phyloP scores from a whole-genome alignment of 2,888 invertebrate genomes.

The Galeopsomyia nigrocyanea region DNA sequence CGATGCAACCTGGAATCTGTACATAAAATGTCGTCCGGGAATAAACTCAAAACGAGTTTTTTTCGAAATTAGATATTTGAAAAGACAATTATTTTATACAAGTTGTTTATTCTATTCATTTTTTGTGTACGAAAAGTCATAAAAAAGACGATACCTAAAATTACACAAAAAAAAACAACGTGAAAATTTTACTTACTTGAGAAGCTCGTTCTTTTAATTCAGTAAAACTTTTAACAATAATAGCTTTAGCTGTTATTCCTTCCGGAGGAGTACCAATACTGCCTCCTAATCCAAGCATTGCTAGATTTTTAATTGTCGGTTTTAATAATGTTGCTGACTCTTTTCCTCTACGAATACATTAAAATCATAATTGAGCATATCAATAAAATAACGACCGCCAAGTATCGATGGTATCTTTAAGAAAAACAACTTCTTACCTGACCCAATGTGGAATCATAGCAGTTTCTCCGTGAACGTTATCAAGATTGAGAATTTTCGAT shows the following conservation, averaged over 20 bases:
- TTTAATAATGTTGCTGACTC: conserved; percentile 77
- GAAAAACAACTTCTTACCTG: conserved; percentile 66
- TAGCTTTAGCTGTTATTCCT: conserved; percentile 80
- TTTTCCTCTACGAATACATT: conserved; percentile 71
- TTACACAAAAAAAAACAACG: too few species aligned
- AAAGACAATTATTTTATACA: neutral
- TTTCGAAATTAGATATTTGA: neutral
- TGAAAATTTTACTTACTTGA: conserved; percentile 71
- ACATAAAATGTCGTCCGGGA: neutral
- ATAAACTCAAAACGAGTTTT: neutral
- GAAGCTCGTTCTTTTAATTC: conserved; percentile 72
- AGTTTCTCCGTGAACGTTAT: conserved; percentile 81
- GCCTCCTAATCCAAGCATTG: conserved; percentile 79
- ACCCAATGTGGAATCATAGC: conserved; percentile 74
- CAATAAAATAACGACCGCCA: neutral
- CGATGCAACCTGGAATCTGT: conserved; percentile 81
- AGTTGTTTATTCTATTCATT: too few species aligned
- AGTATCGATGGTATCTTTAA: neutral
- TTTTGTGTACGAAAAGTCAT: too few species aligned
- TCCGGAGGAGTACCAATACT: conserved; percentile 78
- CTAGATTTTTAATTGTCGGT: conserved; percentile 76
- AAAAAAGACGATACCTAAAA: too few species aligned
- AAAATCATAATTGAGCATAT: neutral
- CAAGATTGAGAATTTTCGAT: conserved; percentile 69
- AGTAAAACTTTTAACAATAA: conserved; percentile 79